Conservation (phyloP, 2,888 invertebrate species). For the Stegana nigrithorax region DNA sequence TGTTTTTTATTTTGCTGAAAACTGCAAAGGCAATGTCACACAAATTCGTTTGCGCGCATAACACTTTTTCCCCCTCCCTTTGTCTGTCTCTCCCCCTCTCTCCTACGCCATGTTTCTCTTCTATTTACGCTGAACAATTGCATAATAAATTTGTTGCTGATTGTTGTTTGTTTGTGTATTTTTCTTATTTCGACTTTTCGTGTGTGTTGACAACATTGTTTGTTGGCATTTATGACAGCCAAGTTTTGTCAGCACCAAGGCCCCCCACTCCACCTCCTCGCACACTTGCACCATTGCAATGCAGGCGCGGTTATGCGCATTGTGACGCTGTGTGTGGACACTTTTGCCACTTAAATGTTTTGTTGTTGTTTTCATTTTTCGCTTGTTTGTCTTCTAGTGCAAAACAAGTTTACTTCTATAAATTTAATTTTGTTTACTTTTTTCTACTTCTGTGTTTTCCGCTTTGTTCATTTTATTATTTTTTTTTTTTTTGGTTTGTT, state of each 20-base stretch:
- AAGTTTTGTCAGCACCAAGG: too few species aligned
- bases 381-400: too few species aligned
- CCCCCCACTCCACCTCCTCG: too few species aligned
- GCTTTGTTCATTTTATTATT: too few species aligned
- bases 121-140: constrained; percentile 14
- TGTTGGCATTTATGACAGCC: constrained; percentile 18
- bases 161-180: constrained; percentile 10
- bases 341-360: neutral
- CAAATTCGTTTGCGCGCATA: neutral
- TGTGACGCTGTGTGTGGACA: too few species aligned
- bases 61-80: neutral
- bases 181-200: neutral
- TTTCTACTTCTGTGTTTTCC: too few species aligned
- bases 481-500: too few species aligned
- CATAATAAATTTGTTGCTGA: constrained; percentile 19
- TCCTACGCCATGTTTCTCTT: neutral
- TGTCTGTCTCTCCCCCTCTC: neutral
- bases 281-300: too few species aligned
- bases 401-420: constrained; percentile 3
- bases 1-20: neutral
- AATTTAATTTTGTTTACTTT: too few species aligned
- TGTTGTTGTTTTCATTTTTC: too few species aligned
- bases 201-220: constrained; percentile 19
- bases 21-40: too few species aligned
- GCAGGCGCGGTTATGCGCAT: too few species aligned